Evolutionary conservation across 1,140 invertebrate species (phyloP), one percentile per base, ranked within the genome.

Genomic region (Palaemon carinicauda): DNA sequence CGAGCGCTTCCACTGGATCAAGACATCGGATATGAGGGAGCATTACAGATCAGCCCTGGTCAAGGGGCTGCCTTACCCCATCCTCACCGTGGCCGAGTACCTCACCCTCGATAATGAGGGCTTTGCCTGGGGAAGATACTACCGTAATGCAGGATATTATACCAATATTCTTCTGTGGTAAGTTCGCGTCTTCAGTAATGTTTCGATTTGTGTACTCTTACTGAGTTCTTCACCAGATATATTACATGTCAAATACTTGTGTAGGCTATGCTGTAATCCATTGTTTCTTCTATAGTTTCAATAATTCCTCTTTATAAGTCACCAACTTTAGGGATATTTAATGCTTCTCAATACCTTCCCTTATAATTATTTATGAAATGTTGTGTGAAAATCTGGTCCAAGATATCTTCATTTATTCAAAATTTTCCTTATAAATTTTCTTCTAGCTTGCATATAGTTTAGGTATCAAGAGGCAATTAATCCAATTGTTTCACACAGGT

Each of bases 51-150:
- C 94, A 24, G 97, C 96, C 0, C 93, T 99, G 89, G 93, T 94
- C 84, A 94, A 96, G n/a, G 88, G 98, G 12, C 92, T 98, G 14
- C 98, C 98, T 0, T 98, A 96, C 92, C 98, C 98, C 0, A 97
- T 99, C 80, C 93, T 99, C 12, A 98, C 97, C 0, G 95, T 99
- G 19, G 97, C 97, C 7, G 98, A 99, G 91, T 98, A 99, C 91
- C 97, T 99, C 89, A 97, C 96, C 69, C 93, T 98, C 52, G 97
- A 98, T 82, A 96, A 97, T 89, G 98, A 99, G 91, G 98, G 98
- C 12, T 98, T 99, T 90, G 95, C 96, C 27, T 99, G 98, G 98
- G 98, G 98, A 15, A 95, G 96, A 14, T 95, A 96, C 89, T 99
- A 99, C 91, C 92, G 98, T 65, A 94, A 96, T 21, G 98, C 98